phyloP scores from a whole-genome alignment of 2,113 vertebrate genomes.

The Epinephelus moara region DNA sequence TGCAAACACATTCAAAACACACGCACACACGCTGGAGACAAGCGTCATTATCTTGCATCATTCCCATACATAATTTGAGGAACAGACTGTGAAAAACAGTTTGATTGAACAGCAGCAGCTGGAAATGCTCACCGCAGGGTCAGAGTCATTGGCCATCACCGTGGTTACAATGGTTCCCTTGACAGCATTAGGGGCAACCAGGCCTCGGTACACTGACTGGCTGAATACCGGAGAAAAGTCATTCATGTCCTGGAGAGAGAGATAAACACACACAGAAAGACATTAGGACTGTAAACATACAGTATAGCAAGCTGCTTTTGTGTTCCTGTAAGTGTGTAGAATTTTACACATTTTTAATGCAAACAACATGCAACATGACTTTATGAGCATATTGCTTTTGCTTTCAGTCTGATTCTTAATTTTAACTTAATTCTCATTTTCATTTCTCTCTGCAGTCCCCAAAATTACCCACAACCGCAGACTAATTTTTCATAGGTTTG shows the following conservation, averaged over 20 bases:
- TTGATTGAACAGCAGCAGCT: constrained; percentile 58
- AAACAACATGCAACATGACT: background rate
- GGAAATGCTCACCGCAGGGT: constrained; percentile 90
- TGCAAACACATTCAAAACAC: constrained; percentile 16
- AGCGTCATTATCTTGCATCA: constrained; percentile 34
- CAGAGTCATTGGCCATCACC: constrained; percentile 91
- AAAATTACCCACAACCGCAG: background rate
- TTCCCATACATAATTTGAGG: constrained; percentile 32
- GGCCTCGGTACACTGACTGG: constrained; percentile 90
- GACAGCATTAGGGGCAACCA: constrained; percentile 95
- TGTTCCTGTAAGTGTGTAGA: background rate
- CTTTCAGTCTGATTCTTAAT: background rate
- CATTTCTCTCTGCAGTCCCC: background rate
- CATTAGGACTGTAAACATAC: constrained; percentile 10
- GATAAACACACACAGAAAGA: constrained; percentile 31
- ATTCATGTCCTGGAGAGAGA: constrained; percentile 94
- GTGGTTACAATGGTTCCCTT: constrained; percentile 93
- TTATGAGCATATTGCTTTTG: background rate
- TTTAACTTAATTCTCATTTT: background rate
- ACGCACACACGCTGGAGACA: background rate
- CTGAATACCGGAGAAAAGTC: constrained; percentile 95
- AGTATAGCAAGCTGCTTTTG: background rate
- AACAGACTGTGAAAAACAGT: constrained; percentile 25
- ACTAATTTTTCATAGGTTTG: background rate
- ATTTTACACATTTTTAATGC: background rate